phyloP scores from a whole-genome alignment of 2,113 vertebrate species.

The Phaethornis superciliosus region DNA sequence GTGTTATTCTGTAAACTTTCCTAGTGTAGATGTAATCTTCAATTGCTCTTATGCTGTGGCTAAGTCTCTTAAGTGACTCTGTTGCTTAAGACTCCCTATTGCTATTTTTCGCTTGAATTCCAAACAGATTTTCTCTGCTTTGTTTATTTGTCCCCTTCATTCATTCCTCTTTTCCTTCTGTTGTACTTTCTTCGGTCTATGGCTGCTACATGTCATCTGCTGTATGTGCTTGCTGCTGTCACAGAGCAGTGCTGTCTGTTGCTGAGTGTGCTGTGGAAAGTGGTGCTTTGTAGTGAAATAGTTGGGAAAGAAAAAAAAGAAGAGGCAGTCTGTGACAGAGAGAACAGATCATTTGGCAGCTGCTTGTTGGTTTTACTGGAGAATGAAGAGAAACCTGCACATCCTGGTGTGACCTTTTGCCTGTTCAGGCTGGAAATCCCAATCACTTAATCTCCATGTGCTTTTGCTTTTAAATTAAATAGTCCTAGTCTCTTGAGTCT shows the following conservation, averaged over 20 bases:
- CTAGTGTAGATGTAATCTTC: background rate
- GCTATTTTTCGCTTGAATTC: background rate
- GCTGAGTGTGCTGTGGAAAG: background rate
- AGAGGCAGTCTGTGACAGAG: rapidly evolving
- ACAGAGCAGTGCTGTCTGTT: background rate
- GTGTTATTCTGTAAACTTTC: background rate
- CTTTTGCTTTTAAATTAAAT: slow-evolving; percentile 45
- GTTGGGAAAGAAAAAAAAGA: background rate
- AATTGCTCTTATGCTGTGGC: background rate
- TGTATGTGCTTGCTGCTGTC: background rate
- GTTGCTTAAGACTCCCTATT: background rate
- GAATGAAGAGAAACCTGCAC: background rate
- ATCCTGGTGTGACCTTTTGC: background rate
- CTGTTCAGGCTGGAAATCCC: background rate
- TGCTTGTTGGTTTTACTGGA: background rate
- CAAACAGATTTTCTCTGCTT: background rate
- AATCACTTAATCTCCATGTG: background rate
- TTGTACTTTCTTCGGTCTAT: background rate
- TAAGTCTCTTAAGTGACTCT: background rate
- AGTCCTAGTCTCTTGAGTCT: background rate
- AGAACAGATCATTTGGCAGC: background rate
- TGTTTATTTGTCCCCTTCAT: background rate
- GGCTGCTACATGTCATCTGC: background rate
- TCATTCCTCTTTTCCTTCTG: background rate
- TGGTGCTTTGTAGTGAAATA: background rate